These are phyloP conservation scores for Chrysochloris asiatica DNA, from an alignment of 2,113 vertebrate genomes.

Conservation along the genomic window DNA sequence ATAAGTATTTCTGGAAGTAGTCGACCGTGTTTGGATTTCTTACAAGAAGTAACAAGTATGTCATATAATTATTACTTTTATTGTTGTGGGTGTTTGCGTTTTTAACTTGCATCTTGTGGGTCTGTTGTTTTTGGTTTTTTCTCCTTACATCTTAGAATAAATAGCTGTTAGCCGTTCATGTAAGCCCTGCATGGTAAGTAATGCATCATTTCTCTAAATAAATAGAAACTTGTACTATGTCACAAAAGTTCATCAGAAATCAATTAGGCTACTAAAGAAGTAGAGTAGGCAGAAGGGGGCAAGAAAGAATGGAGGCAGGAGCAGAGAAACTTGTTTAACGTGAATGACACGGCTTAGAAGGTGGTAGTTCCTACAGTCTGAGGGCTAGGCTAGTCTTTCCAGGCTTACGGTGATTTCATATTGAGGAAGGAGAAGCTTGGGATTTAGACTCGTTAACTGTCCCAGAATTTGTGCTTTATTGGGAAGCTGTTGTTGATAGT, in stretches of 20 bases:
- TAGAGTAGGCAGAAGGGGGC: not conserved
- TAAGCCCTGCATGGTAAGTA: conserved; percentile 28
- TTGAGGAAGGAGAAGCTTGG: not conserved
- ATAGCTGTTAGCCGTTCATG: not conserved
- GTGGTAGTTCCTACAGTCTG: not conserved
- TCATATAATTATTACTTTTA: conserved; percentile 73
- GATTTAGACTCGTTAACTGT: not conserved
- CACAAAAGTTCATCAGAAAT: not conserved
- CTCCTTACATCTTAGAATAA: conserved; percentile 28
- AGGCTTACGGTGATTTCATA: not conserved
- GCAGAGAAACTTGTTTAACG: not conserved
- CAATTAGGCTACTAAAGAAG: not conserved
- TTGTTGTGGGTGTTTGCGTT: too few relatives aligned
- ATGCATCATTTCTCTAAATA: not conserved
- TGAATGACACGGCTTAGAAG: not conserved
- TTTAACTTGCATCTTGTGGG: not conserved
- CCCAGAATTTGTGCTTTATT: not conserved
- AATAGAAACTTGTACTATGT: not conserved
- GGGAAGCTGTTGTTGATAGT: not conserved
- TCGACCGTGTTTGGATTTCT: conserved; percentile 97
- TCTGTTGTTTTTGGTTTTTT: conserved; percentile 28
- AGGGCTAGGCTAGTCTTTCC: not conserved
- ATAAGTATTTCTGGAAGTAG: conserved; percentile 95
- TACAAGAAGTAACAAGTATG: conserved; percentile 98
- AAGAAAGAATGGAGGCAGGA: not conserved